Evolutionary conservation across 2,888 invertebrate species (phyloP).

Genomic region (Leptura quadrifasciata): DNA sequence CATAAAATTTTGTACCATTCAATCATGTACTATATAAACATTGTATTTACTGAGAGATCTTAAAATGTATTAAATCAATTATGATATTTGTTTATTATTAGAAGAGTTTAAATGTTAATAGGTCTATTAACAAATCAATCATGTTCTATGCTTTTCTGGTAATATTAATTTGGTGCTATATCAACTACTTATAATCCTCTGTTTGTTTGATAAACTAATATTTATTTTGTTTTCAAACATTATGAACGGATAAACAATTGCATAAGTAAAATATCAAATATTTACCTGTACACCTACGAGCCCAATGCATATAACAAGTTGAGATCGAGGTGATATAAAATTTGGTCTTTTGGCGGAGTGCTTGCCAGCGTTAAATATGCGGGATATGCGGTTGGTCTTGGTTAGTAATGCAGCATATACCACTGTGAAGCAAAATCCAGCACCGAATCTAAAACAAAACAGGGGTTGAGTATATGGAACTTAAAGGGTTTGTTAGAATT

Average conservation of each 20-base stretch:
- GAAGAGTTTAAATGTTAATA: too few species aligned
- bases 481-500: not conserved
- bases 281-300: conserved; percentile 90
- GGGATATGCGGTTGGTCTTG: conserved; percentile 96
- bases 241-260: not conserved
- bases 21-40: too few species aligned
- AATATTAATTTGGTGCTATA: not conserved
- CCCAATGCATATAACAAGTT: conserved; percentile 91
- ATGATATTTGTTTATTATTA: too few species aligned
- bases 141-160: not conserved
- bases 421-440: conserved; percentile 96
- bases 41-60: too few species aligned
- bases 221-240: not conserved
- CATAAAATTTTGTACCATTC: too few species aligned
- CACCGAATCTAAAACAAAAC: conserved; percentile 81
- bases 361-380: conserved; percentile 98
- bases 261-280: conserved; percentile 26
- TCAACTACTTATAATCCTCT: not conserved
- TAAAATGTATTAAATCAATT: too few species aligned
- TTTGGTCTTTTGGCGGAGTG: conserved; percentile 95
- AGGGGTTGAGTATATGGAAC: not conserved
- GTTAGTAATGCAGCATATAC: conserved; percentile 97
- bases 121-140: not conserved
- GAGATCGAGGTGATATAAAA: conserved; percentile 94
- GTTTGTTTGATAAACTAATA: not conserved